Evolutionary conservation across 1,140 invertebrate species (phyloP), one percentile per base, ranked within the genome.

Genomic region (Oppia nitens): DNA sequence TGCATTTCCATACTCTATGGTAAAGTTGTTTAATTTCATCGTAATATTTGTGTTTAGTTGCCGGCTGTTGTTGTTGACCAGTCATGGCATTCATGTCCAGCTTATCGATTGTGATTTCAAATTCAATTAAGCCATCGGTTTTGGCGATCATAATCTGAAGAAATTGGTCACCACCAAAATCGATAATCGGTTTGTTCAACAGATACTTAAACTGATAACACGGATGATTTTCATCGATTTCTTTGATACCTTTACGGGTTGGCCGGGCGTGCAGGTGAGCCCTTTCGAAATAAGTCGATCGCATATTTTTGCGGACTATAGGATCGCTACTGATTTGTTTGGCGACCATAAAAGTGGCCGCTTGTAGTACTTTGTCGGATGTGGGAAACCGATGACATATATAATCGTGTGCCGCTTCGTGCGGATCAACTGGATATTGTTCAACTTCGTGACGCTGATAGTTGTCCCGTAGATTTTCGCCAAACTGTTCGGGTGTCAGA

Each of bases 381-480:
- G 75, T 75, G 60, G 73, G 64, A 53, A 83, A 80, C 64, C 78
- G 75, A 11, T 71, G 71, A 58, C 62, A 69, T 54, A 62, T 28
- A 68, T 69, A 78, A 60, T 78, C 69, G 71, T 77, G 90, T 60
- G 80, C 81, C 0, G 91, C 90, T 60, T 87, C 83, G 11, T 76
- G 65, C 0, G 91, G 89, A 62, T 88, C 82, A 1, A 81, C 75
- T 0, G 81, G 77, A 64, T 87, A 86, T 71, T 97, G 92, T 51
- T 95, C 89, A 1, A 98, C 87, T 68, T 98, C 93, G 71, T 97
- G 87, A n/a, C 88, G 77, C 67, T 92, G 87, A 73, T 97, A 98
- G 69, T 93, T 93, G 67, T 97, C 93, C 1, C 90, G 78, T 0
- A 98, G 72, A 74, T 99, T 98, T 74, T 98, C 92, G 2, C 89